Evolutionary conservation across 2,888 invertebrate species (phyloP).

Genomic region (Andrena camellia): DNA sequence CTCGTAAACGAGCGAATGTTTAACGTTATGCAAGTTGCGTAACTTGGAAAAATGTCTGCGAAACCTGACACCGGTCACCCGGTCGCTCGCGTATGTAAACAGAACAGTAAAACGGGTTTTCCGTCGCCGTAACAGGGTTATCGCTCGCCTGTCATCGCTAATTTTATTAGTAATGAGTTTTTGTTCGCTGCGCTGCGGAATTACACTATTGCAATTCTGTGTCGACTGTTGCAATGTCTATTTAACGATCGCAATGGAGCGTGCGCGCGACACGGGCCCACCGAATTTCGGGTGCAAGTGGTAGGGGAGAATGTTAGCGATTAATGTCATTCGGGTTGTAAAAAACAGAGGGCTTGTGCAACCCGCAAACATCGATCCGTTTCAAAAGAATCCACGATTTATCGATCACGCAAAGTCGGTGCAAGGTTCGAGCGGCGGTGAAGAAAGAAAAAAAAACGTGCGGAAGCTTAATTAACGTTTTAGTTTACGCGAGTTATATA

Average conservation of each 20-base stretch:
- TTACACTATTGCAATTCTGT: neutral
- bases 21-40: neutral
- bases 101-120: constrained; percentile 10
- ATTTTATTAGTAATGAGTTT: constrained; percentile 19
- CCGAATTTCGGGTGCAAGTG: neutral
- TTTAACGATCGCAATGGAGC: neutral
- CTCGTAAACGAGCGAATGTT: neutral
- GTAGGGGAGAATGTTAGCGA: neutral
- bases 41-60: neutral
- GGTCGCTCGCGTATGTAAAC: neutral
- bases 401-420: constrained; percentile 22
- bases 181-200: constrained; percentile 14
- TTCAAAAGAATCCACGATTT: constrained; percentile 2
- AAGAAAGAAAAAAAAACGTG: neutral
- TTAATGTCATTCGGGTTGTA: neutral
- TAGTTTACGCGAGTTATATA: neutral
- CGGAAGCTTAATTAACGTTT: neutral
- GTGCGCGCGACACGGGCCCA: neutral
- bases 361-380: neutral
- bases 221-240: neutral
- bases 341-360: neutral
- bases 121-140: neutral
- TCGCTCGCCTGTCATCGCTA: constrained; percentile 1
- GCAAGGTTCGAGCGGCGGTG: constrained; percentile 16
- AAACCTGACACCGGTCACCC: neutral